phyloP scores from a whole-genome alignment of 2,888 invertebrate genomes.

The Zaprionus obscuricornis region DNA sequence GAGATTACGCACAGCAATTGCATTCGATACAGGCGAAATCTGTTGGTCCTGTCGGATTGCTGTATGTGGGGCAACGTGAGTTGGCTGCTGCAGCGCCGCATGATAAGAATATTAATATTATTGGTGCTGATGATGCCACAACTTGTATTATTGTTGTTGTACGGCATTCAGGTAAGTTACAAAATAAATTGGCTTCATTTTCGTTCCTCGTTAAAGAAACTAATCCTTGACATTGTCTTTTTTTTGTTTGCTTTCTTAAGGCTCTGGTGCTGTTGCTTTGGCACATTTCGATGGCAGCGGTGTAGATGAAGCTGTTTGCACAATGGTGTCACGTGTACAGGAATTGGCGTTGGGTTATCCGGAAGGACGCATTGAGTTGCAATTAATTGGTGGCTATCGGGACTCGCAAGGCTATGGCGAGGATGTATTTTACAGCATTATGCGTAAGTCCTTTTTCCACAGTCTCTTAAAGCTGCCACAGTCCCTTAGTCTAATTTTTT shows the following conservation, averaged over 20 bases:
- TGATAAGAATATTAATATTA: slow-evolving; percentile 95
- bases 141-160: slow-evolving; percentile 96
- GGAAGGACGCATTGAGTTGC: slow-evolving; percentile 94
- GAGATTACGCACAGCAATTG: slow-evolving; percentile 93
- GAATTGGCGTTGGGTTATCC: slow-evolving; percentile 93
- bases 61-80: slow-evolving; percentile 96
- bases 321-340: slow-evolving; percentile 93
- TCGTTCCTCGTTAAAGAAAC: slow-evolving; percentile 8
- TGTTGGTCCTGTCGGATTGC: slow-evolving; percentile 92
- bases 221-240: slow-evolving; percentile 1
- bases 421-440: slow-evolving; percentile 93
- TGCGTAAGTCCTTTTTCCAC: slow-evolving; percentile 94
- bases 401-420: slow-evolving; percentile 92
- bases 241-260: too few species aligned
- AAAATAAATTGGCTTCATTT: slow-evolving; percentile 75
- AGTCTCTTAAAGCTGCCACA: too few species aligned
- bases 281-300: slow-evolving; percentile 94
- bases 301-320: slow-evolving; percentile 91
- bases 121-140: slow-evolving; percentile 97
- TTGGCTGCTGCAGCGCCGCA: slow-evolving; percentile 95
- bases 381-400: slow-evolving; percentile 95
- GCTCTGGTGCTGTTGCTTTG: slow-evolving; percentile 94
- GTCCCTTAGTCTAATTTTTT: too few species aligned
- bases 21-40: slow-evolving; percentile 88
- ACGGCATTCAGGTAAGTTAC: slow-evolving; percentile 92